Evolutionary conservation across 2,113 vertebrate genomes (phyloP), one percentile per base, ranked within the genome.

Genomic region (Puntigrus tetrazona): DNA sequence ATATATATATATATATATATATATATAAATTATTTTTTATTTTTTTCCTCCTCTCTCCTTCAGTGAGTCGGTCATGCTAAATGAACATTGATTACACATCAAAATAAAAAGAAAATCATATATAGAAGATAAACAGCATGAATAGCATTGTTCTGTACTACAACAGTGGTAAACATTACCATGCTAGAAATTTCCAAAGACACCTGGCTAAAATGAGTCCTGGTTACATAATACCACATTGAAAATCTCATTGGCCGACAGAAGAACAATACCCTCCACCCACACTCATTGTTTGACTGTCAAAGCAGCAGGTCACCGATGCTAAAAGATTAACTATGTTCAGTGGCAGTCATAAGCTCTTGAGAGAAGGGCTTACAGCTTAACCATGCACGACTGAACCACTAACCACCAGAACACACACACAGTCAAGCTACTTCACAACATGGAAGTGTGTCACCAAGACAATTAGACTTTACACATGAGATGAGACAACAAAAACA

Each of bases 271-370:
- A n/a, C 43, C 31, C 50, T 82, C 31, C 43, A 6, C 45, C 80
- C 43, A 82, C 45, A 18, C 59, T n/a, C 45, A 38, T 82, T 82
- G 63, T 70, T 72, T 82, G 45, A 52, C 63, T 36, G 65, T 82
- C 79, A 70, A 52, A 70, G 80, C 80, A 82, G 80, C 80, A 38
- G 63, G 80, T 82, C 63, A 82, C 22, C 18, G 25, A 4, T 67
- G 18, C 43, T 82, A 25, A 70, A 82, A 82, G 80, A 82, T 82
- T 70, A 82, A 82, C 65, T 70, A 55, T 38, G 63, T 70, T 52
- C 79, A 50, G 59, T 1, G 18, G 61, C 57, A 47, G 61, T 81
- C 79, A 70, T 29, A 55, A 55, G 59, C 27, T 31, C 78, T 79
- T 22, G 55, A 27, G 52, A 67, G 31, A 52, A 52, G 22, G 9